phyloP scores from a whole-genome alignment of 2,888 invertebrate genomes.

The Andrena dorsata region DNA sequence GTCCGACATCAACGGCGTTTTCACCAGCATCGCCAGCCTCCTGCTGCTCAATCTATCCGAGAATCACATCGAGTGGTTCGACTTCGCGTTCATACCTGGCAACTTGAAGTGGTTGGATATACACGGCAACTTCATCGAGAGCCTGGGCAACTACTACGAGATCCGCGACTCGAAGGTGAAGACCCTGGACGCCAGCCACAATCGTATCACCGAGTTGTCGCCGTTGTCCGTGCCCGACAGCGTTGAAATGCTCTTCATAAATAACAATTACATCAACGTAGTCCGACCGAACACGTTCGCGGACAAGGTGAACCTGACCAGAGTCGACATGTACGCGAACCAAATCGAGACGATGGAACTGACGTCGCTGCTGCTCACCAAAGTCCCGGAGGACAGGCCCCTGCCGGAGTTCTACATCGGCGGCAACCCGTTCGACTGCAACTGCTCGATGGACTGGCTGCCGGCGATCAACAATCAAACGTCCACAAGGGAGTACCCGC shows the following conservation, averaged over 20 bases:
- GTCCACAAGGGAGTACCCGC: conserved; percentile 92
- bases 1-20: conserved; percentile 95
- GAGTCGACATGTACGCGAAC: conserved; percentile 96
- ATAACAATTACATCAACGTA: conserved; percentile 93
- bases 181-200: conserved; percentile 95
- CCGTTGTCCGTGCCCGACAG: conserved; percentile 95
- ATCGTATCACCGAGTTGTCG: conserved; percentile 93
- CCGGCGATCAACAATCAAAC: conserved; percentile 95
- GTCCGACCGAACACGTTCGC: conserved; percentile 95
- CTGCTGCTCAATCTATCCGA: conserved; percentile 95
- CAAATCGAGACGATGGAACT: conserved; percentile 93
- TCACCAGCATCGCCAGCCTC: conserved; percentile 93
- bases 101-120: conserved; percentile 96
- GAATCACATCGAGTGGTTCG: conserved; percentile 97
- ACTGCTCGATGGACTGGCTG: conserved; percentile 98
- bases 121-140: conserved; percentile 95
- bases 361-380: conserved; percentile 92
- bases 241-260: conserved; percentile 94
- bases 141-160: conserved; percentile 94
- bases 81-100: conserved; percentile 95
- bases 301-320: conserved; percentile 93
- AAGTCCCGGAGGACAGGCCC: conserved; percentile 90
- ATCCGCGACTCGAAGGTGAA: conserved; percentile 89
- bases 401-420: conserved; percentile 96
- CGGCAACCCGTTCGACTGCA: conserved; percentile 97